Conservation (phyloP, 2,113 vertebrate genomes). For the Tonatia bakeri region DNA sequence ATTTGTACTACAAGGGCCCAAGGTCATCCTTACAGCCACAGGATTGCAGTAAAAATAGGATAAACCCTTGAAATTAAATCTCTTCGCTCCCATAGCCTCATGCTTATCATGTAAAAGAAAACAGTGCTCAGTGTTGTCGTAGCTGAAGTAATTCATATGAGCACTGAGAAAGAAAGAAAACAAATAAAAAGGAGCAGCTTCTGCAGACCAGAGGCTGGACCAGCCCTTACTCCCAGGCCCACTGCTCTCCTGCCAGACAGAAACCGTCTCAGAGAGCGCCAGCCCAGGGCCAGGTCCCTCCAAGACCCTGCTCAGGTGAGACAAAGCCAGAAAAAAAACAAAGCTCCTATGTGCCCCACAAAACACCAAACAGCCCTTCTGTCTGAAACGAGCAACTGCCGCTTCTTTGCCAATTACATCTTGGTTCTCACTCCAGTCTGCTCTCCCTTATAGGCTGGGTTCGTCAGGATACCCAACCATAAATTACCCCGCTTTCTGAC, state of each 20-base stretch:
- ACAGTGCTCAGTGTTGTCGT: neutral
- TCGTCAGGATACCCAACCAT: neutral
- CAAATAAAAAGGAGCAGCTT: neutral
- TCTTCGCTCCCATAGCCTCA: neutral
- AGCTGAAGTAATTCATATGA: neutral
- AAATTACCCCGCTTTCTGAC: neutral
- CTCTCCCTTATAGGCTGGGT: neutral
- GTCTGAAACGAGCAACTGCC: neutral
- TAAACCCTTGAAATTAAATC: neutral
- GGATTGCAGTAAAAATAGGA: neutral
- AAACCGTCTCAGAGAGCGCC: neutral
- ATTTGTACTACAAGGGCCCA: neutral
- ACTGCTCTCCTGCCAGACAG: neutral
- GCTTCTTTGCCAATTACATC: neutral
- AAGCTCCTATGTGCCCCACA: neutral
- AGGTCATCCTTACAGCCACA: neutral
- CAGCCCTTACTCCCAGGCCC: neutral
- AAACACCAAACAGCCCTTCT: neutral
- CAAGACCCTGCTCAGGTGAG: neutral
- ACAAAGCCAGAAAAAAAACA: neutral
- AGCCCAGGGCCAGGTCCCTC: neutral
- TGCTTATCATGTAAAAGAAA: neutral
- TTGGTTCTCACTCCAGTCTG: neutral
- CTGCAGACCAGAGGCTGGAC: neutral
- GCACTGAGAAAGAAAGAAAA: neutral